phyloP scores from a whole-genome alignment of 2,113 vertebrate genomes.

The Silurus asotus region DNA sequence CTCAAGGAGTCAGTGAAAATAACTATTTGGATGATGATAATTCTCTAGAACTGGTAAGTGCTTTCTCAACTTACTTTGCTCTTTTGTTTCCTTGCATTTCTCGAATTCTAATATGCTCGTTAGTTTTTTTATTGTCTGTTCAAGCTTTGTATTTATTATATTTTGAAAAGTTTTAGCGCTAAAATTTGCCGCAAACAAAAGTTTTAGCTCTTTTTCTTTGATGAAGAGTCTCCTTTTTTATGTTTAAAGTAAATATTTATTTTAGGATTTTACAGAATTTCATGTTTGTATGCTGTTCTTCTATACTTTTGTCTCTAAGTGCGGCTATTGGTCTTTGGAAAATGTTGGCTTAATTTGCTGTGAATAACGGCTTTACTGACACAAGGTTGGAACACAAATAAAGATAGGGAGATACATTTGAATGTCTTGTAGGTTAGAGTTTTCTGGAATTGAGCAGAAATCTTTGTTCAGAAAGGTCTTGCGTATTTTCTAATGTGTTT shows the following conservation, averaged over 20 bases:
- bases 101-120: neutral
- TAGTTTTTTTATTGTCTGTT: neutral
- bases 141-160: neutral
- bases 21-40: neutral
- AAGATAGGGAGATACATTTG: neutral
- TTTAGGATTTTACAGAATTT: neutral
- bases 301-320: constrained; percentile 16
- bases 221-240: neutral
- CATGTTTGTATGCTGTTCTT: neutral
- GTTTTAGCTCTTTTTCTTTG: neutral
- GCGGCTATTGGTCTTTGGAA: constrained; percentile 16
- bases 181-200: neutral
- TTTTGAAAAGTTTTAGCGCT: neutral
- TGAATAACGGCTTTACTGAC: neutral
- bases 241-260: neutral
- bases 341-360: neutral
- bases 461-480: neutral
- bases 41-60: constrained; percentile 24
- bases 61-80: no score
- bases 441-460: neutral
- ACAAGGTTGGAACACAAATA: neutral
- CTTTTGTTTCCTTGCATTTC: neutral
- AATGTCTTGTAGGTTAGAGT: neutral
- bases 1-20: neutral
- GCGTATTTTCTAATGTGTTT: neutral